phyloP scores from a whole-genome alignment of 2,888 invertebrate genomes.

The Hirtodrosophila confusa region DNA sequence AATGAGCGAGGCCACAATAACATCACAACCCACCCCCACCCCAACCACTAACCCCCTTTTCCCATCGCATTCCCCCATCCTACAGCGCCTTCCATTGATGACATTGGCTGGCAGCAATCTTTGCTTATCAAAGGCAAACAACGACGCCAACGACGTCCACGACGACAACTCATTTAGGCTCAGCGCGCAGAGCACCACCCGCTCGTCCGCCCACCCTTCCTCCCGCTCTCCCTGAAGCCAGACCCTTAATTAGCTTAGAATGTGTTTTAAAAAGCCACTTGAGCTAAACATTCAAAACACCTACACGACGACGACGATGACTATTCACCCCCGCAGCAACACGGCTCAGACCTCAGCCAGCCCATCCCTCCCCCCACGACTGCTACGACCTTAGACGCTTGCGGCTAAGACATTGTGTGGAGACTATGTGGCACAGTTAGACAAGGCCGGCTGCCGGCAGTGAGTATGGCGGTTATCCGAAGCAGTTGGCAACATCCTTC shows the following conservation, averaged over 20 bases:
- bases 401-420: slow-evolving; percentile 54
- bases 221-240: slow-evolving; percentile 22
- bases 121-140: slow-evolving; percentile 73
- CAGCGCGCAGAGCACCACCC: not conserved
- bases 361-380: slow-evolving; percentile 3
- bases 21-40: not conserved
- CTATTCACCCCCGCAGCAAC: not conserved
- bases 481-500: slow-evolving; percentile 7
- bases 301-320: slow-evolving; percentile 48
- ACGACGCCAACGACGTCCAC: slow-evolving; percentile 54
- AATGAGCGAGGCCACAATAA: slow-evolving; percentile 50
- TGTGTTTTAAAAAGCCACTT: slow-evolving; percentile 80
- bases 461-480: slow-evolving; percentile 3
- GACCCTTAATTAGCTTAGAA: slow-evolving; percentile 77
- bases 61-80: not conserved
- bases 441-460: slow-evolving; percentile 10
- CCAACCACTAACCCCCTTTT: no score
- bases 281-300: slow-evolving; percentile 79
- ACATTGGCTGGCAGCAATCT: slow-evolving; percentile 71
- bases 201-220: not conserved
- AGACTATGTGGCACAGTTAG: slow-evolving; percentile 52
- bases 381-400: slow-evolving; percentile 72
- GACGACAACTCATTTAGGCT: slow-evolving; percentile 71
- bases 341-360: not conserved
- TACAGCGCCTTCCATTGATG: slow-evolving; percentile 59